Evolutionary conservation across 2,797 vertebrate species (phyloP).

Genomic region (Muscicapa striata): DNA sequence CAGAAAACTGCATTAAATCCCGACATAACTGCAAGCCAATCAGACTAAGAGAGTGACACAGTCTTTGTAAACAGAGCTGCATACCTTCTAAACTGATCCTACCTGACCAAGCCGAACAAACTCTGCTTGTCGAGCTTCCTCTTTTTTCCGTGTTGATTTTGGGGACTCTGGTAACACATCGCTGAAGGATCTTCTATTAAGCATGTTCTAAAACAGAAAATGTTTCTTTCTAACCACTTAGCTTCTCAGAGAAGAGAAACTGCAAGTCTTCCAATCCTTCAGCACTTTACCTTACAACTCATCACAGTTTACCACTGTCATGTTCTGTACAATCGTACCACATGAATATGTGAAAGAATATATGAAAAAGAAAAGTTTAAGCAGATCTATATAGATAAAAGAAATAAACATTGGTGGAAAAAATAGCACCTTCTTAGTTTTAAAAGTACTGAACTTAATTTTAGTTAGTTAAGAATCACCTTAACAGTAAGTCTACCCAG

Average conservation of each 20-base stretch:
- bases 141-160: slow-evolving; percentile 94
- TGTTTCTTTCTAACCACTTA: background rate
- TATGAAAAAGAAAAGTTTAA: background rate
- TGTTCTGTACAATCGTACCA: background rate
- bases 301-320: background rate
- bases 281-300: background rate
- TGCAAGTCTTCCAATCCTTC: background rate
- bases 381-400: background rate
- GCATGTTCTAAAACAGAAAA: slow-evolving; percentile 88
- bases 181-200: slow-evolving; percentile 95
- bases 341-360: background rate
- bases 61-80: background rate
- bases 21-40: background rate
- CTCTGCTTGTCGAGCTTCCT: slow-evolving; percentile 95
- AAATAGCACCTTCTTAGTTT: background rate
- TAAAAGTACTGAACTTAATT: background rate
- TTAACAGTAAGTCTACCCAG: background rate
- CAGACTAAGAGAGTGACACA: background rate
- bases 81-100: background rate
- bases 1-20: background rate
- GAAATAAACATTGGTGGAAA: background rate
- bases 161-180: slow-evolving; percentile 97
- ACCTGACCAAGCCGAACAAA: slow-evolving; percentile 97
- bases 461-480: background rate
- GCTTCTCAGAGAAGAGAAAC: background rate